These are phyloP conservation scores for Hypercompe scribonia DNA, from an alignment of 2,888 invertebrate genomes.

Conservation along the genomic window DNA sequence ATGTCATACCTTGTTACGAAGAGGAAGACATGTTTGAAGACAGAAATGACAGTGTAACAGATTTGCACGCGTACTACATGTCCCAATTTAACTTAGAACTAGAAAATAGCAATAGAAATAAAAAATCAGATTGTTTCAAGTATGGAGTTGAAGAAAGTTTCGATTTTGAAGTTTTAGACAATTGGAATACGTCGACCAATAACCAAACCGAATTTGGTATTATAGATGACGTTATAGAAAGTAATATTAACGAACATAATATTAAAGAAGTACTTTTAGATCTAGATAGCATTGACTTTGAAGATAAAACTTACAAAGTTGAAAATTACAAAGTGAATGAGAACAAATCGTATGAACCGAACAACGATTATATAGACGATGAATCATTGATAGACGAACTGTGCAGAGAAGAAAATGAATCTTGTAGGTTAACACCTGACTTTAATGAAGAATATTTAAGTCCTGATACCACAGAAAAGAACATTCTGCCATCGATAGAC, in stretches of 20 bases:
- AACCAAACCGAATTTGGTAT: constrained; percentile 70
- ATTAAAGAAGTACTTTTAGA: constrained; percentile 82
- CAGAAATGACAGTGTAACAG: constrained; percentile 73
- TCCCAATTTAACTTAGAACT: constrained; percentile 83
- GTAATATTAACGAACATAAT: constrained; percentile 77
- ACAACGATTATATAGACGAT: constrained; percentile 80
- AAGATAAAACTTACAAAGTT: constrained; percentile 68
- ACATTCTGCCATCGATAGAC: constrained; percentile 79
- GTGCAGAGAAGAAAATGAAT: constrained; percentile 80
- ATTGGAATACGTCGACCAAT: constrained; percentile 63
- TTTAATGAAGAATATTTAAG: constrained; percentile 75
- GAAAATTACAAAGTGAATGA: constrained; percentile 56
- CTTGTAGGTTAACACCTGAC: constrained; percentile 72
- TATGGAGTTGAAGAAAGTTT: constrained; percentile 79
- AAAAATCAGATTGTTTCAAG: constrained; percentile 72
- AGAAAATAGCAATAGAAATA: constrained; percentile 74
- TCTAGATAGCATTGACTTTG: constrained; percentile 78
- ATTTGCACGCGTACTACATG: constrained; percentile 84
- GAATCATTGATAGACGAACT: constrained; percentile 82
- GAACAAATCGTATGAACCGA: constrained; percentile 63
- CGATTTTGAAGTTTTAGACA: constrained; percentile 77
- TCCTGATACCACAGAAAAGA: constrained; percentile 64
- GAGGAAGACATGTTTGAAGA: constrained; percentile 76
- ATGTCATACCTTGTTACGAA: constrained; percentile 76
- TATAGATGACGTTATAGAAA: constrained; percentile 76